A percentile compares a stretch with the other conserved stretches of the same genome.
Evolutionary conservation across 2,113 vertebrate species (phyloP).

Genomic region (Nipponia nippon): DNA sequence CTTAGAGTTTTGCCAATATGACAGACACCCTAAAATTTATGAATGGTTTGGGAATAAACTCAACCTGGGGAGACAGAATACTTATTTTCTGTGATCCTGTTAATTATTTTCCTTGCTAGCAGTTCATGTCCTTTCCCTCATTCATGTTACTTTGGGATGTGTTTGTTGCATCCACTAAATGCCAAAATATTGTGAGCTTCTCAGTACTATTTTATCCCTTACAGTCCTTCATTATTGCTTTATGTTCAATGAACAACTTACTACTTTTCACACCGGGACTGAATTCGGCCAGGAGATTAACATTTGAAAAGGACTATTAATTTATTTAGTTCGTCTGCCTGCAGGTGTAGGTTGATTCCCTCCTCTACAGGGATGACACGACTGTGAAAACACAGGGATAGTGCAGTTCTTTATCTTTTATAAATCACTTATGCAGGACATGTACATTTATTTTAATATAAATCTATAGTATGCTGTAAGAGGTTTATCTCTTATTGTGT

Average conservation of each 20-base stretch:
- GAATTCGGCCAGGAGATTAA: neutral
- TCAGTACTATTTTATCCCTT: neutral
- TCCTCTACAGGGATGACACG: neutral
- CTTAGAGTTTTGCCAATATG: neutral
- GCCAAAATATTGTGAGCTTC: neutral
- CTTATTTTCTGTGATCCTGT: neutral
- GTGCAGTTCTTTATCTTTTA: neutral
- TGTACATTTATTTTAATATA: neutral
- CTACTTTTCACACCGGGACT: neutral
- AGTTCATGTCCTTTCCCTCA: neutral
- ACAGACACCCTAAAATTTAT: neutral
- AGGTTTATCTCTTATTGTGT: neutral
- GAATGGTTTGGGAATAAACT: neutral
- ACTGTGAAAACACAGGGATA: neutral
- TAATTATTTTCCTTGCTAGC: neutral
- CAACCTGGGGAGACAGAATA: neutral
- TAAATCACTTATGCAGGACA: neutral
- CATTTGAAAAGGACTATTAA: neutral
- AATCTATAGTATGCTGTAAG: neutral
- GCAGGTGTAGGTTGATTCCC: neutral
- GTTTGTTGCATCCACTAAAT: neutral
- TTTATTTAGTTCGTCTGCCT: neutral
- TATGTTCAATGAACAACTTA: neutral
- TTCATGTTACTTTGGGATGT: neutral
- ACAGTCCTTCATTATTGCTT: neutral